Conservation (phyloP, 2,888 invertebrate genomes). For the Galerucella pusilla region DNA sequence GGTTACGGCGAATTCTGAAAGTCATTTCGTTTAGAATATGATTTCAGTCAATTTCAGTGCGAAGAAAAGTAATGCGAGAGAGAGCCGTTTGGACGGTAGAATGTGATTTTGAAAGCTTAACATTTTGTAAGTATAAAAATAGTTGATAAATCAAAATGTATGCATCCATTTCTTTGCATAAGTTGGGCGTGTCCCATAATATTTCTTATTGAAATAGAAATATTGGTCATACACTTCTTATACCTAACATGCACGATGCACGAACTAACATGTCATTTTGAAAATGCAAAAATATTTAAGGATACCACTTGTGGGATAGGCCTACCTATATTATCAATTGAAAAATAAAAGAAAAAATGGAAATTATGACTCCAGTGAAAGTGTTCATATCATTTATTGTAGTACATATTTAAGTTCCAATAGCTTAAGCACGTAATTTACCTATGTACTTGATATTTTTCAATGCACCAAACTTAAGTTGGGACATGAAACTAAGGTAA, state of each 20-base stretch:
- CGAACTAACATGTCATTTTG: neutral
- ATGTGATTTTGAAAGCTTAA: neutral
- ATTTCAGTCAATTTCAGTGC: neutral
- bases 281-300: neutral
- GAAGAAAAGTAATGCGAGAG: neutral
- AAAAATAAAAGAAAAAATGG: too few relatives aligned
- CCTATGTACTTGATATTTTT: too few relatives aligned
- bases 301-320: too few relatives aligned
- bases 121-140: conserved; percentile 6
- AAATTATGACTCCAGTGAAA: too few relatives aligned
- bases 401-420: too few relatives aligned
- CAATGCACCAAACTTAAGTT: too few relatives aligned
- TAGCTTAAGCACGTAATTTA: too few relatives aligned
- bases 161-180: neutral
- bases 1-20: neutral
- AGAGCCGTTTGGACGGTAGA: neutral
- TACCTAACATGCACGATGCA: too few relatives aligned
- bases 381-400: too few relatives aligned
- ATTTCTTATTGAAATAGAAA: neutral
- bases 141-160: neutral
- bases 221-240: too few relatives aligned
- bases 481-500: too few relatives aligned
- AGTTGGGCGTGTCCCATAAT: neutral
- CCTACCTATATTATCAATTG: too few relatives aligned
- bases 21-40: neutral